A percentile compares a stretch with the other conserved stretches of the same genome.
These are phyloP conservation scores for Hylyphantes graminicola DNA, from an alignment of 1,140 invertebrate species.

Conservation along the genomic window DNA sequence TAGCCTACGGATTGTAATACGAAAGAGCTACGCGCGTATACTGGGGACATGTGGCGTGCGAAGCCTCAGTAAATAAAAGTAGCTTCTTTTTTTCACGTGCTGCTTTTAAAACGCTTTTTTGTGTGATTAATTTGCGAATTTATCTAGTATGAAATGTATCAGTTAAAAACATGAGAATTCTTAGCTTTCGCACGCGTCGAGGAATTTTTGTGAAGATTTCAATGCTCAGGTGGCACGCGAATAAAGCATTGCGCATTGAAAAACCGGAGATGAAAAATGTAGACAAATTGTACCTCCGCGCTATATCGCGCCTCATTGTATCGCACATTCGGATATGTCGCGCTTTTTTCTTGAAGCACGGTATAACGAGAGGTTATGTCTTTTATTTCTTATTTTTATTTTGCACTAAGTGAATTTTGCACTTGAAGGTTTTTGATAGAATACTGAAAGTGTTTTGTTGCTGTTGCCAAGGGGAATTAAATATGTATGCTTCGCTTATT, in stretches of 20 bases:
- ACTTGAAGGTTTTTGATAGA: too few species aligned
- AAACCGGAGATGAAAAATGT: too few species aligned
- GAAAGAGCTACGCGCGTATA: slow-evolving; percentile 2
- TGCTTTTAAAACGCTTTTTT: slow-evolving; percentile 40
- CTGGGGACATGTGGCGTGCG: slow-evolving; percentile 38
- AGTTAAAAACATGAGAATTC: slow-evolving; percentile 53
- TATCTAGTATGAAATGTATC: slow-evolving; percentile 49
- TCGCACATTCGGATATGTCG: too few species aligned
- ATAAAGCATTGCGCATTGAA: background rate
- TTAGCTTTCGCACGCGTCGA: slow-evolving; percentile 33
- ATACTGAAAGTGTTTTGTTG: too few species aligned
- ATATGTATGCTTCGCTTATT: too few species aligned
- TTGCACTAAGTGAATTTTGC: too few species aligned
- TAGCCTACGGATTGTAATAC: slow-evolving; percentile 8
- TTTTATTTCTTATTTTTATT: too few species aligned
- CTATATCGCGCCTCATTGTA: too few species aligned
- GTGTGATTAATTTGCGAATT: slow-evolving; percentile 46
- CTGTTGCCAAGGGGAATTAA: too few species aligned
- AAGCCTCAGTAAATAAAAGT: slow-evolving; percentile 48
- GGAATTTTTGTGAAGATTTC: slow-evolving; percentile 40
- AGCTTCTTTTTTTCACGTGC: background rate
- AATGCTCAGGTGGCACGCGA: slow-evolving; percentile 40
- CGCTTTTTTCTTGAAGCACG: too few species aligned
- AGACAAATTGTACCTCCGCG: too few species aligned
- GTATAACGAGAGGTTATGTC: too few species aligned